Base-by-base conservation (phyloP, 2,888 invertebrate species). In the Xylocampa areola region DNA sequence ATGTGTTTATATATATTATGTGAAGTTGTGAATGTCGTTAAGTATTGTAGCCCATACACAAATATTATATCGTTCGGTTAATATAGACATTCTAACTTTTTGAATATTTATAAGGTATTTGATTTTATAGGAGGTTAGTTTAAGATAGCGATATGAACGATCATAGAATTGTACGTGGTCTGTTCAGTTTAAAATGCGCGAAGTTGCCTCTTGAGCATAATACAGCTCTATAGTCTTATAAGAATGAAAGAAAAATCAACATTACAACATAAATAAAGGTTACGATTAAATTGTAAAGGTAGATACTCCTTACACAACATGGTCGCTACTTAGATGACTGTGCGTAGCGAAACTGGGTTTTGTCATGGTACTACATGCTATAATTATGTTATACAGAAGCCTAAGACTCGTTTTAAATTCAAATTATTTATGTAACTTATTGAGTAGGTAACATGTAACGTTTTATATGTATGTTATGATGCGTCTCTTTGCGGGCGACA, bases 341-440 rank as follows among this genome's bases (percentile, higher is more conserved):
- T 45, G 23, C 68, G 73, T 81, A 76, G 77, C 69, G 68, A 69
- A 65, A 70, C 59, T 65, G 63, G 65, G 64, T 68, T 68, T 73
- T 65, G 61, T 76, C 73, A 75, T 68, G 79, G 78, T 77, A 81
- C 77, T 80, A 77, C 74, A 64, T 66, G 63, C 68, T 75, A 70
- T 59, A 70, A 62, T 70, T 85, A 85, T 85, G 85, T 89, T 86
- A 85, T 85, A 87, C 86, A 86, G 81, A 92, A 89, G 91, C 92
- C 92, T 92, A 92, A 92, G 92, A 92, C 89, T 92, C 90, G 91
- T 94, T 83, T 92, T 89, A 87, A 90, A 90, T 91, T 91, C 91
- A 92, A 90, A 93, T 92, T 88, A 91, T 93, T 93, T 94, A 94
- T 92, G 88, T 93, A 92, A 92, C 87, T 92, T 92, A 92, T 92